phyloP scores from a whole-genome alignment of 2,888 invertebrate species.

The Hemicrepidius hirtus region DNA sequence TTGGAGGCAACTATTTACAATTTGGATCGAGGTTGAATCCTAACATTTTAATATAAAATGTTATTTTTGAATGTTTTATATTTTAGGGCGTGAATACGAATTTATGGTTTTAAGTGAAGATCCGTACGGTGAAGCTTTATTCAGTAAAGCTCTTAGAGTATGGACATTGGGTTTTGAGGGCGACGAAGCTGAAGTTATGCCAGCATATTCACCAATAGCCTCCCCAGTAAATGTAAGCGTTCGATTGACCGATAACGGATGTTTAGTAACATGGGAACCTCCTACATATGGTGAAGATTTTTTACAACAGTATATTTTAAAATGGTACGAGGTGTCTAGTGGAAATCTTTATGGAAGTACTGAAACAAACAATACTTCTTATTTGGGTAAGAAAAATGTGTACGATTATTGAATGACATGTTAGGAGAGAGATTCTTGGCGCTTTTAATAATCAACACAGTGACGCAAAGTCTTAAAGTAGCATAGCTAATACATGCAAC shows the following conservation, averaged over 20 bases:
- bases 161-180: slow-evolving; percentile 77
- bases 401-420: too few species aligned
- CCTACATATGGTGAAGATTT: slow-evolving; percentile 76
- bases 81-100: slow-evolving; percentile 83
- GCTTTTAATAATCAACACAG: too few species aligned
- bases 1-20: slow-evolving; percentile 87
- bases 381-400: slow-evolving; percentile 60
- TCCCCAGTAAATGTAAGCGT: slow-evolving; percentile 83
- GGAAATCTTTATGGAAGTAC: slow-evolving; percentile 79
- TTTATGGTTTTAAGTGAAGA: slow-evolving; percentile 94
- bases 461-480: too few species aligned
- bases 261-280: slow-evolving; percentile 84
- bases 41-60: neutral
- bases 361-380: slow-evolving; percentile 81
- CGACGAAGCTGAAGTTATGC: slow-evolving; percentile 40
- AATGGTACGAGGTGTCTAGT: slow-evolving; percentile 79
- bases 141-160: slow-evolving; percentile 87
- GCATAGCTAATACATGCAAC: too few species aligned
- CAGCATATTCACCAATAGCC: slow-evolving; percentile 69
- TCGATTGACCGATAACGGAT: slow-evolving; percentile 82
- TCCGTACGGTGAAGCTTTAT: slow-evolving; percentile 90
- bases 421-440: too few species aligned
- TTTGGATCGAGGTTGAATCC: slow-evolving; percentile 77
- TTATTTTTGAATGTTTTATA: neutral
- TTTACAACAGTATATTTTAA: slow-evolving; percentile 79